A percentile compares a stretch with the other conserved stretches of the same genome.
Conservation (phyloP, 2,888 invertebrate species). For the Leptinotarsa juncta region DNA sequence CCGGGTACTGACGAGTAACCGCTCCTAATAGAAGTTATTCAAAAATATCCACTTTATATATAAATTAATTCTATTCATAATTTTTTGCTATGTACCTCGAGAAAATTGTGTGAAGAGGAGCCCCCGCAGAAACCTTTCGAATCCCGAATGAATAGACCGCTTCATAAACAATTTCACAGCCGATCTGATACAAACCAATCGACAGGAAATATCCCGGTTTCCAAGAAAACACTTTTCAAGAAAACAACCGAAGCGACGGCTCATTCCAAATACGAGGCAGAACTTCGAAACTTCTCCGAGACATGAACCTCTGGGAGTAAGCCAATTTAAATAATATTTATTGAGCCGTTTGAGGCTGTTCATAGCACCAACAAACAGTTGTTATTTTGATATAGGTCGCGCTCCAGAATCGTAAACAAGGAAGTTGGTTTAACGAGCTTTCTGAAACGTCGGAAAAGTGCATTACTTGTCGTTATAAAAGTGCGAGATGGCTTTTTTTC, state of each 20-base stretch:
- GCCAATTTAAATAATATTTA: slow-evolving; percentile 15
- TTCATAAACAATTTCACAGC: neutral
- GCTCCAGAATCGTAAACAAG: neutral
- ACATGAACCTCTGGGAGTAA: neutral
- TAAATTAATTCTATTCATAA: no score
- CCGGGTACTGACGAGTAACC: no score
- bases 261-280: neutral
- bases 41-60: no score
- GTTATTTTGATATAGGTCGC: slow-evolving; percentile 9
- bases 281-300: neutral
- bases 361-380: neutral
- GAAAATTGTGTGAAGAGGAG: no score
- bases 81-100: no score
- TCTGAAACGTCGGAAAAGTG: neutral
- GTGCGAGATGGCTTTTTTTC: neutral
- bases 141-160: neutral
- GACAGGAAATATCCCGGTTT: no score
- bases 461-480: neutral
- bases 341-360: slow-evolving; percentile 8
- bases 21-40: no score
- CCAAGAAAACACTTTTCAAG: neutral
- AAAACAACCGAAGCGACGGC: neutral
- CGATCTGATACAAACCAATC: neutral
- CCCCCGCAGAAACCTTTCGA: neutral
- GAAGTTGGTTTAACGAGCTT: neutral